Evolutionary conservation across 2,888 invertebrate genomes (phyloP), one percentile per base, ranked within the genome.

Genomic region (Nomada goodeniana): DNA sequence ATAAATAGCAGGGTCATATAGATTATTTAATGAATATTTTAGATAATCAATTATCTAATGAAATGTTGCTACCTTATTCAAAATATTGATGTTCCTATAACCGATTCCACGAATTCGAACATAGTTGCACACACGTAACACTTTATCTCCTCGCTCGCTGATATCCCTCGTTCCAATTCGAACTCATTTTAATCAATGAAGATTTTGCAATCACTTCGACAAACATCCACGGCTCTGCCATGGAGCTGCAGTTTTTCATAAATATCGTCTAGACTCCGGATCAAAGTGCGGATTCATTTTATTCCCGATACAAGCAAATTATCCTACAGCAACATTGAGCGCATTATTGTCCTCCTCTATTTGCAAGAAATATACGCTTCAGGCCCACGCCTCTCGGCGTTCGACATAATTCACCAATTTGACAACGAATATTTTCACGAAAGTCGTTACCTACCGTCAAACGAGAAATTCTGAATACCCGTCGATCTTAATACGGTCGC

Each of bases 201-300:
- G 59, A 77, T 77, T 77, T 73, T 65, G 73, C 73, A 73, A 77
- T 29, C 52, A 59, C 23, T 53, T 65, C 59, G 18, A 26, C n/a
- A 65, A 64, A 59, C 47, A 57, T 57, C 23, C n/a, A 44, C 20
- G 44, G n/a, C 11, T 7, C 13, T 50, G 26, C 10, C 47, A 26
- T 20, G 29, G 18, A 44, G 29, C 1, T 18, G 18, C 18, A 20
- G 2, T n/a, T 50, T n/a, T 20, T 29, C 47, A 1, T n/a, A 15
- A 64, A 20, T n/a, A 65, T 5, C 42, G 20, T 23, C 29, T 23
- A 11, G 23, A 74, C 20, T 57, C 15, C 59, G 47, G n/a, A 47
- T 23, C 57, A 15, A 50, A 52, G 29, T 36, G 11, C 29, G 7
- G 26, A 5, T 36, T 26, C 20, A 20, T 13, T 63, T 13, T 61